phyloP scores from a whole-genome alignment of 53 echinoderm and acorn worm genomes.

The Glandiceps talaboti region DNA sequence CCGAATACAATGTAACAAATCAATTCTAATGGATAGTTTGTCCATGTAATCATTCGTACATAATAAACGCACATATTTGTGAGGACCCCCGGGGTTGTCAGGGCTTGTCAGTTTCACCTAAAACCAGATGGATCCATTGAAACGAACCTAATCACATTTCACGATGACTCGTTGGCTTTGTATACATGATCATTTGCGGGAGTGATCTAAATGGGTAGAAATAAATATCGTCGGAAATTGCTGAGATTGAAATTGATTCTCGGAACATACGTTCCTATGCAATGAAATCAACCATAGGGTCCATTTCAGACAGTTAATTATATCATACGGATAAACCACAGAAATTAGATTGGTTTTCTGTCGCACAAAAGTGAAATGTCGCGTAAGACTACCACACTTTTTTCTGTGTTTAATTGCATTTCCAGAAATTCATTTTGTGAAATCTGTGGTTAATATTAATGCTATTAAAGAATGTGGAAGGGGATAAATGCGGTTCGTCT shows the following conservation, averaged over 20 bases:
- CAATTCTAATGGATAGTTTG: no score
- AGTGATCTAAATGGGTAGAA: neutral
- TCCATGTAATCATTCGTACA: no score
- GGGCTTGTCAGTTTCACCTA: neutral
- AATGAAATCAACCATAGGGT: neutral
- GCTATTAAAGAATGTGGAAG: no score
- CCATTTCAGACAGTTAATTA: neutral
- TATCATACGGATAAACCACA: neutral
- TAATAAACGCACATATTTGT: neutral
- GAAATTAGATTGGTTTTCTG: neutral
- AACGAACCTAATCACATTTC: neutral
- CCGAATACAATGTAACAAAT: no score
- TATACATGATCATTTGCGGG: neutral
- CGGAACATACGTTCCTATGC: neutral
- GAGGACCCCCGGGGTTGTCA: neutral
- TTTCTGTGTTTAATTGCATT: neutral
- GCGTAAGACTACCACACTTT: neutral
- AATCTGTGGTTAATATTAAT: neutral
- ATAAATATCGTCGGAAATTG: neutral
- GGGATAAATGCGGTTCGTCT: no score
- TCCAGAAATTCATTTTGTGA: neutral
- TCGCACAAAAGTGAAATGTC: neutral
- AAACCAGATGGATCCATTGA: neutral
- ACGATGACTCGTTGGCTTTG: neutral
- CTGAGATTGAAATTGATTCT: neutral